Evolutionary conservation across 1,140 invertebrate genomes (phyloP), one percentile per base, ranked within the genome.

Genomic region (Colletes latitarsis): DNA sequence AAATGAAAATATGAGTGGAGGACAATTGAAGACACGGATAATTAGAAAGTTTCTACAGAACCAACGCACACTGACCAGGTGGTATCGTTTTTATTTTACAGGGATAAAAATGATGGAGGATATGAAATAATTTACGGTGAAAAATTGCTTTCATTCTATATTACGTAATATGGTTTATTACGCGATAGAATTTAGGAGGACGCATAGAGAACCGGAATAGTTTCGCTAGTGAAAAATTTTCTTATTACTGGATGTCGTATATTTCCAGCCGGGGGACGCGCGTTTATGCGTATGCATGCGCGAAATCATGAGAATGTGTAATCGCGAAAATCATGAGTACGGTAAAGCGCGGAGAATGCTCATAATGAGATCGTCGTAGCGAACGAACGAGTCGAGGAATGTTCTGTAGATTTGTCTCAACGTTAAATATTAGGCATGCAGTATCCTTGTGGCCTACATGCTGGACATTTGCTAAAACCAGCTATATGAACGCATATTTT

Each of bases 171-270:
- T 39, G 49, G 52, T 63, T 64, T 64, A 53, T 6, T 14, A 57
- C 9, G 52, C 30, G 14, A 52, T 30, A 21, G 15, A 39, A 14
- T 69, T 69, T 69, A 53, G 53, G 21, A 39, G 67, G 6, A 69
- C 53, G 52, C 19, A 12, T 12, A 69, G 49, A 6, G 21, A 17
- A 43, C 6, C 3, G 46, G 21, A 69, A 39, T 69, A 69, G 52
- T 53, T 69, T 15, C 21, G 5, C n/a, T 62, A 68, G 41, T 10
- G 17, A 69, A 76, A 60, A 71, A 82, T 82, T 67, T 17, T 41
- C 67, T 30, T 17, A 53, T 69, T 43, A 69, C 17, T 53, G 49
- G 5, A 14, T 15, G 67, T 21, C 49, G 6, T 52, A 67, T 69
- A 69, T 46, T 30, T 52, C 67, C 21, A 49, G 9, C n/a, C 30